Percentiles rank a stretch among this genome's conserved stretches.
These are phyloP conservation scores for Micronycteris hirsuta DNA, from an alignment of 2,113 vertebrate species.

Conservation along the genomic window DNA sequence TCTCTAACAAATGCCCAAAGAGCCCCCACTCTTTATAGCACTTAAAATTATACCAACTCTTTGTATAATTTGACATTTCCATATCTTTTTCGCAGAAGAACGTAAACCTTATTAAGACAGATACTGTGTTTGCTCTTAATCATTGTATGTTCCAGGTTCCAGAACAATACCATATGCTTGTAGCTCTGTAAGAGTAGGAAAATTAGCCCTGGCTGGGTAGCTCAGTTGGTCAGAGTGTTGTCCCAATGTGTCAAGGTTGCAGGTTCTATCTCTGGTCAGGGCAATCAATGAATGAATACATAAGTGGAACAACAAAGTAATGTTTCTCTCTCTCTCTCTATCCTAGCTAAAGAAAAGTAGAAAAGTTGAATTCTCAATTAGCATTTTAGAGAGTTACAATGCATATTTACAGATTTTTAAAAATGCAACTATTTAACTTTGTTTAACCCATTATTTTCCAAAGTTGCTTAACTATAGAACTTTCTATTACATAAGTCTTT, in stretches of 20 bases:
- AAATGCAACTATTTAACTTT: neutral
- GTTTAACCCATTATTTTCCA: neutral
- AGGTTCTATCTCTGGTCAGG: no score
- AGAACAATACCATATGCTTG: neutral
- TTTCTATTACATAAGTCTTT: neutral
- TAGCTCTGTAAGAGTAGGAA: neutral
- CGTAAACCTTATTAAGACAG: constrained; percentile 12
- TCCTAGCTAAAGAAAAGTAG: no score
- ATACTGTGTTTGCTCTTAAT: neutral
- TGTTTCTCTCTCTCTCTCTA: no score
- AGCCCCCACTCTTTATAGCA: neutral
- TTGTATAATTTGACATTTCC: neutral
- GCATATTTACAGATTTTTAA: neutral
- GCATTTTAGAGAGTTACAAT: neutral
- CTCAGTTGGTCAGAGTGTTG: no score
- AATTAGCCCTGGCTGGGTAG: neutral
- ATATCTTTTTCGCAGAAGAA: neutral
- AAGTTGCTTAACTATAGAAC: neutral
- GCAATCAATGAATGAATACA: no score
- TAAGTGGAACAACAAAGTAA: no score
- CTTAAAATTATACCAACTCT: neutral
- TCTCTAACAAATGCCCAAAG: neutral
- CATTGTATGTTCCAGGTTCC: neutral
- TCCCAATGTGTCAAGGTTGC: no score
- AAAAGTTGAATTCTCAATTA: neutral